Conservation (phyloP, 2,888 invertebrate species). For the Aporophyla nigra region DNA sequence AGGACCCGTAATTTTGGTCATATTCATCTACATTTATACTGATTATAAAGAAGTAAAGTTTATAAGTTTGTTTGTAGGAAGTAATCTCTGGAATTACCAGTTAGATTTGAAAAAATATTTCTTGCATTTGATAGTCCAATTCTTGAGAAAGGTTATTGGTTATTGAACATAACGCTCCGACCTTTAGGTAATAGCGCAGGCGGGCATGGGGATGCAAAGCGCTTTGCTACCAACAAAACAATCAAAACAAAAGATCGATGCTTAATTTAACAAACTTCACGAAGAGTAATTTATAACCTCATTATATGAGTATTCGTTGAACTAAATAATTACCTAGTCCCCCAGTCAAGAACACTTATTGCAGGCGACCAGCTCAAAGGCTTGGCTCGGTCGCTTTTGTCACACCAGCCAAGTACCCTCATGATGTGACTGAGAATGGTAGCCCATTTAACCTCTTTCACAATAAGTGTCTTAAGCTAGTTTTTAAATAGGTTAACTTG, state of each 20-base stretch:
- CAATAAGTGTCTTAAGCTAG: slow-evolving; percentile 72
- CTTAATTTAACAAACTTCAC: not conserved
- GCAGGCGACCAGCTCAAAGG: slow-evolving; percentile 41
- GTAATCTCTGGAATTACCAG: no score
- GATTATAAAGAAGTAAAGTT: not conserved
- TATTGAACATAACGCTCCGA: no score
- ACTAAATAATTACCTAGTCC: slow-evolving; percentile 49
- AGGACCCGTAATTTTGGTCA: slow-evolving; percentile 1
- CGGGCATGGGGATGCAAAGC: no score
- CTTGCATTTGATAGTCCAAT: no score
- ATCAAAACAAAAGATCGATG: not conserved
- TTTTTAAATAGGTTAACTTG: slow-evolving; percentile 74
- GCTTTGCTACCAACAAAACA: not conserved
- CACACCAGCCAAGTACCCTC: slow-evolving; percentile 62
- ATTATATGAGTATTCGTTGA: slow-evolving; percentile 18
- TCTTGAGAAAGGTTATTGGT: no score
- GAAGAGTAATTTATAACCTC: not conserved
- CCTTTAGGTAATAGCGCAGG: no score
- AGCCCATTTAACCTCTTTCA: slow-evolving; percentile 76
- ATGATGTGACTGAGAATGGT: slow-evolving; percentile 66
- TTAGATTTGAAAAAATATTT: no score
- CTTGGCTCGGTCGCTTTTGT: slow-evolving; percentile 55
- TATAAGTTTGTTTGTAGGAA: no score
- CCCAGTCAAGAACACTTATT: slow-evolving; percentile 39
- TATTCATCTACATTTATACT: not conserved